Percentiles rank a stretch among this genome's conserved stretches.
Conservation (phyloP, 2,888 invertebrate genomes). For the Xestia xanthographa region DNA sequence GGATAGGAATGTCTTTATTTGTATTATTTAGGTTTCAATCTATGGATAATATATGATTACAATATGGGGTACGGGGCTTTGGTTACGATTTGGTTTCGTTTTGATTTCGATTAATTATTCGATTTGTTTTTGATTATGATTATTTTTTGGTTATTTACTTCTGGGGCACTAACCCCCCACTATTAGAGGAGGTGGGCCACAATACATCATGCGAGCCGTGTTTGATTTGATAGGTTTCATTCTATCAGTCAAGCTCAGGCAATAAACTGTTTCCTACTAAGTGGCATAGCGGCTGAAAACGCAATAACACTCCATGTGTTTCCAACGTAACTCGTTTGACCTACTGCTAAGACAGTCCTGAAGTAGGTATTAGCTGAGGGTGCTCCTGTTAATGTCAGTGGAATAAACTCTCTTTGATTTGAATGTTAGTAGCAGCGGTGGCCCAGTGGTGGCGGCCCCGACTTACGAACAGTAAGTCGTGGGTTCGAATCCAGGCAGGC, state of each 20-base stretch:
- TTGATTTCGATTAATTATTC: no score
- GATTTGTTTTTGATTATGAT: no score
- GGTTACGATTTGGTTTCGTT: no score
- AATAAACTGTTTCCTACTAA: neutral
- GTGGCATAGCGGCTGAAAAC: conserved; percentile 16
- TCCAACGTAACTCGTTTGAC: conserved; percentile 69
- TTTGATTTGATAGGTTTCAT: neutral
- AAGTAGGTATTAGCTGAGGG: conserved; percentile 69
- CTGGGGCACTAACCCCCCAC: neutral
- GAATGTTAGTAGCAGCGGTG: no score
- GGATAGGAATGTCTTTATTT: neutral
- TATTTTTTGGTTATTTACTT: no score
- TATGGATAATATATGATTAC: neutral
- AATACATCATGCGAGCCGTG: neutral
- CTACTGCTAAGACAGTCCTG: conserved; percentile 69
- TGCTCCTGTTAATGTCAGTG: conserved; percentile 59
- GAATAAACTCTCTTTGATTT: conserved; percentile 56
- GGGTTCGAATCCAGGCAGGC: no score
- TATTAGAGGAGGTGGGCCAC: neutral
- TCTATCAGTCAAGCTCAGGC: neutral
- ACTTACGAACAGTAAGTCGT: no score
- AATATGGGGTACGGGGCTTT: no score
- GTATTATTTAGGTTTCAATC: neutral
- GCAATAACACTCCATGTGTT: conserved; percentile 59
- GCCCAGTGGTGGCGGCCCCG: no score